phyloP scores from a whole-genome alignment of 2,113 vertebrate genomes.

The Eptesicus fuscus region DNA sequence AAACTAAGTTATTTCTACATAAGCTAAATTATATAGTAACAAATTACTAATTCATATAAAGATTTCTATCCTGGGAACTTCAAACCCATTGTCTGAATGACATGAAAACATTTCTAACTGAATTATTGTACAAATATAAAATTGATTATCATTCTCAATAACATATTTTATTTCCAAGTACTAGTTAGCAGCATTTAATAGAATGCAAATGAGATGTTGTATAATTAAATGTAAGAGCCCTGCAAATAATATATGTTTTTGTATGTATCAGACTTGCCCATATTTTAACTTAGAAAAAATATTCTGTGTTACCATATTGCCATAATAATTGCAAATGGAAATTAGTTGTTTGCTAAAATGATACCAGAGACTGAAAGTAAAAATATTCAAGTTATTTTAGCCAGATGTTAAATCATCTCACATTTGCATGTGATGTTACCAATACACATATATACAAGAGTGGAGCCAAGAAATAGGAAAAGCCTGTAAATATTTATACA shows the following conservation, averaged over 20 bases:
- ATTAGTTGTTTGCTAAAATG: conserved; percentile 37
- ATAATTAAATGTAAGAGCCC: neutral
- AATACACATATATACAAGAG: conserved; percentile 49
- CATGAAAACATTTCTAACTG: neutral
- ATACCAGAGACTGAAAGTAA: conserved; percentile 8
- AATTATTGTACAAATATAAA: neutral
- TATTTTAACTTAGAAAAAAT: conserved; percentile 11
- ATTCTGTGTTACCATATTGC: neutral
- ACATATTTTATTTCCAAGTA: neutral
- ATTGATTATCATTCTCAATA: neutral
- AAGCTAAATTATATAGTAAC: neutral
- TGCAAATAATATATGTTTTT: neutral
- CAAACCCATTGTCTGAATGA: neutral
- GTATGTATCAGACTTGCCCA: neutral
- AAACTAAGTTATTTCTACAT: neutral
- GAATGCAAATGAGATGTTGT: neutral
- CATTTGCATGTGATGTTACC: conserved; percentile 42
- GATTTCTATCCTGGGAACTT: neutral
- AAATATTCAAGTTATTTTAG: conserved; percentile 35
- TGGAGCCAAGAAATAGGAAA: conserved; percentile 45
- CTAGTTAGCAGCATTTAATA: neutral
- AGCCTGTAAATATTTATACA: conserved; percentile 16
- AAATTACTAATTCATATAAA: neutral
- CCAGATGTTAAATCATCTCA: conserved; percentile 35
- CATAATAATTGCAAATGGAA: conserved; percentile 16